phyloP scores from a whole-genome alignment of 2,797 vertebrate genomes.

The Arnoldichthys spilopterus region DNA sequence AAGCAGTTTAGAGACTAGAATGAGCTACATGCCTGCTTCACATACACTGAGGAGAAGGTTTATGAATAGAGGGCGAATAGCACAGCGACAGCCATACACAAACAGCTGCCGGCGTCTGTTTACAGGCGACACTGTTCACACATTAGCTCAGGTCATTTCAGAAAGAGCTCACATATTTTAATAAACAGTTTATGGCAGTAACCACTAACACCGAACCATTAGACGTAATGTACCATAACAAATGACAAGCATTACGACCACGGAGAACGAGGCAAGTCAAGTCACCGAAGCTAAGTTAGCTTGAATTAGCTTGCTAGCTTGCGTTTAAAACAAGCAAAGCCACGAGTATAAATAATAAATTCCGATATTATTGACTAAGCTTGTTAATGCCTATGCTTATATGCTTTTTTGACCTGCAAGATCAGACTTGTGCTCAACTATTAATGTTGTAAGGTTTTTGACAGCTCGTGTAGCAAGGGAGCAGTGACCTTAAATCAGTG shows the following conservation, averaged over 20 bases:
- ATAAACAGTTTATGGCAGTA: background rate
- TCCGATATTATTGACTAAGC: background rate
- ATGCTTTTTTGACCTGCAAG: background rate
- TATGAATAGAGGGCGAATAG: too few species aligned
- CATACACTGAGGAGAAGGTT: too few species aligned
- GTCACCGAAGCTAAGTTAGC: background rate
- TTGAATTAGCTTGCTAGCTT: background rate
- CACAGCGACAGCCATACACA: background rate
- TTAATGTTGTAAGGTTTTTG: background rate
- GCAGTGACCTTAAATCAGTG: background rate
- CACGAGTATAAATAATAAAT: background rate
- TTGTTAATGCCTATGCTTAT: background rate
- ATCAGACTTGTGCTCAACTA: background rate
- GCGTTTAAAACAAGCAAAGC: background rate
- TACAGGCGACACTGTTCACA: background rate
- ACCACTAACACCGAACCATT: background rate
- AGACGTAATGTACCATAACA: too few species aligned
- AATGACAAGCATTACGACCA: background rate
- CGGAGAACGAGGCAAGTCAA: background rate
- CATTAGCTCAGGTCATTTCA: background rate
- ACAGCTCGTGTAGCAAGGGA: background rate
- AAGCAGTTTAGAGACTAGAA: background rate
- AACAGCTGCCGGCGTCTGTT: background rate
- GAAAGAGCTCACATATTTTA: background rate
- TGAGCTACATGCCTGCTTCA: background rate